phyloP scores from a whole-genome alignment of 2,797 vertebrate genomes.

The Monodelphis domestica region DNA sequence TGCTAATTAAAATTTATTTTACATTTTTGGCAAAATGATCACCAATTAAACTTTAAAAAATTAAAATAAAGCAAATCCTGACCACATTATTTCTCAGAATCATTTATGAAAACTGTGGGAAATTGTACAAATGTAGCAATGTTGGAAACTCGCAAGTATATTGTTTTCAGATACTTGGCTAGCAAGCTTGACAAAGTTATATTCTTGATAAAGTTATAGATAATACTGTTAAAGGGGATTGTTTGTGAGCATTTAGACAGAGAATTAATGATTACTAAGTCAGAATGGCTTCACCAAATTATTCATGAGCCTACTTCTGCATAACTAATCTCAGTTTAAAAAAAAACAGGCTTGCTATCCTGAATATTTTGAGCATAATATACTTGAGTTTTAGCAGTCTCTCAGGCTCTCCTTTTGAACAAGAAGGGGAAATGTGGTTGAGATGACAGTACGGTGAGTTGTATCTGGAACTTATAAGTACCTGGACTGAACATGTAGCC shows the following conservation, averaged over 20 bases:
- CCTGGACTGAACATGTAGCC: neutral
- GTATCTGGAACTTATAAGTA: neutral
- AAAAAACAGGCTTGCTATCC: neutral
- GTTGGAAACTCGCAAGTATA: neutral
- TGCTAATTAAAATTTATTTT: neutral
- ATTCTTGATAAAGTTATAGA: neutral
- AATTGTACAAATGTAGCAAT: neutral
- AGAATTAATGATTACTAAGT: neutral
- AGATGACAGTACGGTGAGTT: neutral
- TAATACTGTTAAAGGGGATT: neutral
- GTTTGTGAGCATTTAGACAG: neutral
- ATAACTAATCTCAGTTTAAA: neutral
- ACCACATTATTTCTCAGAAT: neutral
- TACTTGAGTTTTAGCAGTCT: neutral
- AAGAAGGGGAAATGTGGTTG: neutral
- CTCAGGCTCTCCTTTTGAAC: neutral
- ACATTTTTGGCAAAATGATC: too few relatives aligned
- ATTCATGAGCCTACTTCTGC: neutral
- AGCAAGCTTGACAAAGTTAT: neutral
- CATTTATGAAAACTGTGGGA: neutral
- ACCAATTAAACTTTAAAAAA: neutral
- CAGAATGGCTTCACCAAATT: neutral
- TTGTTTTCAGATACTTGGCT: neutral
- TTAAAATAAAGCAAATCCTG: neutral
- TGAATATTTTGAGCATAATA: neutral